Percentiles rank a stretch among this genome's conserved stretches.
Evolutionary conservation across 2,888 invertebrate genomes (phyloP).

Genomic region (Julus scandinavius): DNA sequence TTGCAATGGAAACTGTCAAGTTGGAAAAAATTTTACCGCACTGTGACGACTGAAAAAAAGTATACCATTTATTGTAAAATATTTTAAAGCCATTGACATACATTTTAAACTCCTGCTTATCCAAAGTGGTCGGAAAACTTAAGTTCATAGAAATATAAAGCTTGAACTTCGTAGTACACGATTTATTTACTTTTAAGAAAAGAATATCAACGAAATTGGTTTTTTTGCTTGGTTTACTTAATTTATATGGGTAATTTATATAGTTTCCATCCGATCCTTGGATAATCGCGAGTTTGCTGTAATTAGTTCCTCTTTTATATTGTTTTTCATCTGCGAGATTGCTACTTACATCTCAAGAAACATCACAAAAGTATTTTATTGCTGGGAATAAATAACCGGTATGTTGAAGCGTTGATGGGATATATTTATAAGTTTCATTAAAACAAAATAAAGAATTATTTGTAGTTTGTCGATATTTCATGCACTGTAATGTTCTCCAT

Average conservation of each 20-base stretch:
- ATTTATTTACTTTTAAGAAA: too few relatives aligned
- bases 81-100: too few relatives aligned
- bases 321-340: constrained; percentile 6
- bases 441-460: background rate
- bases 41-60: background rate
- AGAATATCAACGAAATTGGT: too few relatives aligned
- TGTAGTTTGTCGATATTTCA: background rate
- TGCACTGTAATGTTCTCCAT: background rate
- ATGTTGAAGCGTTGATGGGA: background rate
- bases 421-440: constrained; percentile 5
- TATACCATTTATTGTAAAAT: background rate
- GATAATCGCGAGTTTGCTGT: background rate
- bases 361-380: background rate
- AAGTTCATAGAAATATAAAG: too few relatives aligned
- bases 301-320: constrained; percentile 46
- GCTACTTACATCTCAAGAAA: background rate
- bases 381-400: background rate
- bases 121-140: too few relatives aligned
- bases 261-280: too few relatives aligned
- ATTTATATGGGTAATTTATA: too few relatives aligned
- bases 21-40: constrained; percentile 14
- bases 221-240: too few relatives aligned
- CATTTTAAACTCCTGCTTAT: too few relatives aligned
- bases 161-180: too few relatives aligned
- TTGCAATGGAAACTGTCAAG: background rate